These are phyloP conservation scores for Vicugna pacos DNA, from an alignment of 2,113 vertebrate species.

Conservation along the genomic window DNA sequence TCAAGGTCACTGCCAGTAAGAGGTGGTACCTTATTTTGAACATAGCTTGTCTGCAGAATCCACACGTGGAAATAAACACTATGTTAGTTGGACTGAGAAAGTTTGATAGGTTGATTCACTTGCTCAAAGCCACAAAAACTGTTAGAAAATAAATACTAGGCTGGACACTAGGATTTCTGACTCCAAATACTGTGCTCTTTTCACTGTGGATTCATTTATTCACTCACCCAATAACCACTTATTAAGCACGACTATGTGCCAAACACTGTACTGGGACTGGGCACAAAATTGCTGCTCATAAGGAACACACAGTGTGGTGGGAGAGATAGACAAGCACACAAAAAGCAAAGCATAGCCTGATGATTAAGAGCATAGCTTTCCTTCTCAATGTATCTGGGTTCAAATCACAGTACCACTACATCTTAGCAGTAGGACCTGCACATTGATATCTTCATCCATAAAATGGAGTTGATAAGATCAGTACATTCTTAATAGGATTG, in stretches of 20 bases:
- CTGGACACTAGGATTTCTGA: not conserved
- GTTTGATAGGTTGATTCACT: not conserved
- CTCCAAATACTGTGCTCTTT: conserved; percentile 38
- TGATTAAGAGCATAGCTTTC: not conserved
- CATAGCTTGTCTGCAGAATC: not conserved
- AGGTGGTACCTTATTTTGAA: conserved; percentile 14
- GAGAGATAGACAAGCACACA: not conserved
- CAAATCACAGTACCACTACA: not conserved
- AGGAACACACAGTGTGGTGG: not conserved
- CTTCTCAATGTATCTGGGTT: not conserved
- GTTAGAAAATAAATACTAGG: not conserved
- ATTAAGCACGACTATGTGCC: not conserved
- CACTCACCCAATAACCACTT: not conserved
- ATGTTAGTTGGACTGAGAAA: not conserved
- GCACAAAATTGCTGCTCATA: not conserved
- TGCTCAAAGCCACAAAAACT: not conserved
- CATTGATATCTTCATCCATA: not conserved
- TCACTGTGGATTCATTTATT: conserved; percentile 4
- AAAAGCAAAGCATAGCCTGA: not conserved
- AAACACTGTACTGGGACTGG: not conserved
- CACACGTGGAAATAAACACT: not conserved
- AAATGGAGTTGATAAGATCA: conserved; percentile 12
- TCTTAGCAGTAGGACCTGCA: not conserved
- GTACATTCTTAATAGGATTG: not conserved
- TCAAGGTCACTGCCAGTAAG: not conserved